phyloP scores from a whole-genome alignment of 2,797 vertebrate species.

The Thamnophis elegans region DNA sequence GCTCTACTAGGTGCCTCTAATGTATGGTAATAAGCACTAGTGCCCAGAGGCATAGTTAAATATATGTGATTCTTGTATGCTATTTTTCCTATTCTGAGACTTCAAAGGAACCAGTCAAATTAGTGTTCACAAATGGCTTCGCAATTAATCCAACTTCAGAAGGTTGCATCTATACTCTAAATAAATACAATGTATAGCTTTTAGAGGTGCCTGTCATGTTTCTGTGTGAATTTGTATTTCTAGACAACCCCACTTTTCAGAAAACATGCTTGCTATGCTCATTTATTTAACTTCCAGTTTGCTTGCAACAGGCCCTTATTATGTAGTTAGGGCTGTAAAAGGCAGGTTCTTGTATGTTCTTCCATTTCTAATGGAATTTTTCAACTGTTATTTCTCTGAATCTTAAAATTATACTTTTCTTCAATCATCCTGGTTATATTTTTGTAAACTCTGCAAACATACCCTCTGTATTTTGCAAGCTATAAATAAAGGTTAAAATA shows the following conservation, averaged over 20 bases:
- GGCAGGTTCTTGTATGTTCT: neutral
- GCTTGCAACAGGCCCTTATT: neutral
- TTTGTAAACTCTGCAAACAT: neutral
- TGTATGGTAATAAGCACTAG: constrained; percentile 25
- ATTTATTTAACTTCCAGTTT: neutral
- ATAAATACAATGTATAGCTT: neutral
- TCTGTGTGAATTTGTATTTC: neutral
- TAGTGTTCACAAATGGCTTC: neutral
- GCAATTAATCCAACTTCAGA: neutral
- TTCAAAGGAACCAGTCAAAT: constrained; percentile 3
- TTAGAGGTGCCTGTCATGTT: neutral
- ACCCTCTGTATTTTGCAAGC: neutral
- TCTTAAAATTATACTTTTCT: constrained; percentile 13
- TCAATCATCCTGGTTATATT: neutral
- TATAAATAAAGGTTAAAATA: constrained; percentile 15
- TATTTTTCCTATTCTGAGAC: neutral
- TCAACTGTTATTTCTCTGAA: neutral
- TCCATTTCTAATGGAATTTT: constrained; percentile 5
- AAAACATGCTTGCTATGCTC: neutral
- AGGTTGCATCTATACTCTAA: constrained; percentile 1
- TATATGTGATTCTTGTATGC: neutral
- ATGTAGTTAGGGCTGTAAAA: neutral
- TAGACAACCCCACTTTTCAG: neutral
- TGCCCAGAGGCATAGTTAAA: constrained; percentile 34
- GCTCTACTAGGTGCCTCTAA: neutral